Evolutionary conservation across 2,113 vertebrate species (phyloP), one percentile per base, ranked within the genome.

Genomic region (Callorhinus ursinus): DNA sequence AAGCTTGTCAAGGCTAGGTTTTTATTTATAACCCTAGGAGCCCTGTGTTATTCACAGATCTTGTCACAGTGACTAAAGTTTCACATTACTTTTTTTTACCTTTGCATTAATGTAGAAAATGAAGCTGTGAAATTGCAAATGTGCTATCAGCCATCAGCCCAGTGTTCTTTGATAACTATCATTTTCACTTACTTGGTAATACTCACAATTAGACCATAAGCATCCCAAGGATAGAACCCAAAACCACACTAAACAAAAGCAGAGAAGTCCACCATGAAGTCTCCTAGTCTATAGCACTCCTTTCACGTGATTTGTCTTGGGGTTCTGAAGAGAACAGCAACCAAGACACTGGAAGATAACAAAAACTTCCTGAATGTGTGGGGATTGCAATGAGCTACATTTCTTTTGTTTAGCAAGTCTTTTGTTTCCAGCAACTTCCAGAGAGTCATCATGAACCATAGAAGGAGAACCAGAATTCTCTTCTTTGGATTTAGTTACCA

Each of bases 341-440:
- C 59, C 51, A 10, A 1, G 42, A 71, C 9, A 21, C 11, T 15
- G 22, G 31, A 76, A 88, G 18, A 7, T 26, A 55, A 12, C 11
- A 6, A 46, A 79, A 93, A 42, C 51, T 71, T 86, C n/a, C 31
- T 82, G 19, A 91, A 86, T 8, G 9, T 57, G 33, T n/a, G n/a
- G 42, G 3, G 15, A 24, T 77, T 86, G 16, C 24, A 57, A 16
- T 33, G 39, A 67, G 61, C 7, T 67, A 7, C 24, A 2, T 57
- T 69, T 81, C 15, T 69, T 79, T 83, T 31, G 21, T 61, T 61
- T 92, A 49, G 39, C n/a, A 81, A 92, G 14, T 16, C 9, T 92
- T 95, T 89, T 92, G 31, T 33, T 82, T 92, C 79, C 18, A 46
- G n/a, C 16, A 39, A 96, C 33, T 84, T 97, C n/a, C 33, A 72